phyloP scores from a whole-genome alignment of 2,113 vertebrate genomes.

The Conger conger region DNA sequence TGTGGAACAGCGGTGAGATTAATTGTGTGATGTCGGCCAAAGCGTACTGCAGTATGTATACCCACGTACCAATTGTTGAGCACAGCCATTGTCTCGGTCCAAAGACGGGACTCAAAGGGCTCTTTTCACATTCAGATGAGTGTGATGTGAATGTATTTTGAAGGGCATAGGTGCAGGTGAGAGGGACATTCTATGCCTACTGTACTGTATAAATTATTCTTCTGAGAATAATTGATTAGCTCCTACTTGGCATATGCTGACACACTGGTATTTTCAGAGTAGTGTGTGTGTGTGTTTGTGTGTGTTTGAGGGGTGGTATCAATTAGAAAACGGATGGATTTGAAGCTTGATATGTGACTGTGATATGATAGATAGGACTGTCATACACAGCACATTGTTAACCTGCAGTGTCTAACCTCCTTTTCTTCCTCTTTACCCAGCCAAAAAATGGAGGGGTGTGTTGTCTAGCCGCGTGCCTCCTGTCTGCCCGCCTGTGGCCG shows the following conservation, averaged over 20 bases:
- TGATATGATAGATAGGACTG: too few species aligned
- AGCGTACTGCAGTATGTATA: not conserved
- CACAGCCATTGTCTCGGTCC: not conserved
- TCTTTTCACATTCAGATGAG: not conserved
- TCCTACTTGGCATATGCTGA: not conserved
- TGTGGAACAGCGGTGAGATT: conserved; percentile 19
- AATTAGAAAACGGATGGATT: too few species aligned
- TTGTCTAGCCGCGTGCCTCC: conserved; percentile 77
- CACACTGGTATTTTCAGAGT: not conserved
- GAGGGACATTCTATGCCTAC: not conserved
- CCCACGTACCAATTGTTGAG: conserved; percentile 12
- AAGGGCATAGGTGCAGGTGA: not conserved
- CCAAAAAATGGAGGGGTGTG: conserved; percentile 84
- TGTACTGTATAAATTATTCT: not conserved
- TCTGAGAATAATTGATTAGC: not conserved
- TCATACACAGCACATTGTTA: not conserved
- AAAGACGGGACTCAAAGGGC: not conserved
- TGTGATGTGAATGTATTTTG: not conserved
- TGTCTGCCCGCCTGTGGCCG: conserved; percentile 77
- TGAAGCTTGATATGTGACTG: too few species aligned
- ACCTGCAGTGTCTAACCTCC: not conserved
- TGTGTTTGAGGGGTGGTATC: not conserved
- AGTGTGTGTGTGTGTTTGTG: not conserved
- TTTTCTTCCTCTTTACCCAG: conserved; percentile 57
- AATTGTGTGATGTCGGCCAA: not conserved